Conservation (phyloP, 2,113 vertebrate species). For the Triplophysa tibetana region DNA sequence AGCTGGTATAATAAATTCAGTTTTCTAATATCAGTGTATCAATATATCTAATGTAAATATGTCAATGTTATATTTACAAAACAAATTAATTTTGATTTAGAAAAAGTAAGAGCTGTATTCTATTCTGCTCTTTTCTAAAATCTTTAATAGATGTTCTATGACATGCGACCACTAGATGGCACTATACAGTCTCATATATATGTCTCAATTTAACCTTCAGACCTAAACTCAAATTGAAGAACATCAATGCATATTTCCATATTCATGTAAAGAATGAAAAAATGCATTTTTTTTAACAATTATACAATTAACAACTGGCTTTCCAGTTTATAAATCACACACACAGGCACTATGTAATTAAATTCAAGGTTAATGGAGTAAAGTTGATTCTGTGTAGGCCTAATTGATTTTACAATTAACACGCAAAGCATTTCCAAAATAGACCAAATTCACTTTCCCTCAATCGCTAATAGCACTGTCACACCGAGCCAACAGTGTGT, state of each 20-base stretch:
- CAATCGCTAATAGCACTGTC: not conserved
- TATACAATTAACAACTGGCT: too few relatives aligned
- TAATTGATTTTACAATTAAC: not conserved
- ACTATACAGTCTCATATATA: not conserved
- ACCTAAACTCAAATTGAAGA: not conserved
- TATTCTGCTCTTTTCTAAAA: not conserved
- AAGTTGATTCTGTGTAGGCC: not conserved
- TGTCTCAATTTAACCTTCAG: not conserved
- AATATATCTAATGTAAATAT: too few relatives aligned
- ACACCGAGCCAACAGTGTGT: not conserved
- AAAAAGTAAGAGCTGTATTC: too few relatives aligned
- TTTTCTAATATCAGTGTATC: too few relatives aligned
- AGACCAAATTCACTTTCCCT: not conserved
- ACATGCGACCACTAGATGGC: constrained; percentile 1
- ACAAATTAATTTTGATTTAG: too few relatives aligned
- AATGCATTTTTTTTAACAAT: not conserved
- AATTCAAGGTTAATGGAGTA: not conserved
- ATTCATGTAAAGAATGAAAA: not conserved
- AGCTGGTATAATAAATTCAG: too few relatives aligned
- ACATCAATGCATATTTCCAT: not conserved
- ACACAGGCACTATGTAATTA: not conserved
- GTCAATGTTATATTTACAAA: too few relatives aligned
- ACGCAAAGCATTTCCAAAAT: not conserved
- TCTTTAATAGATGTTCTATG: not conserved
- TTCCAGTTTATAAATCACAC: not conserved